Evolutionary conservation across 2,888 invertebrate species (phyloP), one percentile per base, ranked within the genome.

Genomic region (Tetrapedia diversipes): DNA sequence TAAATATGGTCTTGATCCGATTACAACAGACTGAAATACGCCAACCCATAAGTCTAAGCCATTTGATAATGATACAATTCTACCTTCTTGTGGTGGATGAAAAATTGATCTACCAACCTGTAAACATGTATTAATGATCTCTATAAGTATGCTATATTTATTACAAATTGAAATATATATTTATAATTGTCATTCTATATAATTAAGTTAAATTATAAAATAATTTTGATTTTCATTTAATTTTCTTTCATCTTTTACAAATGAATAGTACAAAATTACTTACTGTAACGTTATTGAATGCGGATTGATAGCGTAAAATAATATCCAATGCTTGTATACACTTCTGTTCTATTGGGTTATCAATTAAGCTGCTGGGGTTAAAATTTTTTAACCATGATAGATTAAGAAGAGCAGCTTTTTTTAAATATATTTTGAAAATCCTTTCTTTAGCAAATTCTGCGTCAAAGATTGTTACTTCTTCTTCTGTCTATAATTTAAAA

Each of bases 11-110:
- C 94, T 95, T 94, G 97, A 96, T 14, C 98, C 98, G 64, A 98
- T 95, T 79, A 98, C 94, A 0, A 98, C 97, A 10, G 97, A 96
- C 92, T 98, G 98, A 92, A 97, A 99, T 88, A 98, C 94, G 6
- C 99, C 99, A 73, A 96, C 95, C 96, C 98, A 98, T 89, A 98
- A 95, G 90, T 98, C 97, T 86, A 97, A 93, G 0, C 98, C 98
- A 57, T 95, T 95, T 0, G 96, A 95, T 11, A 99, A 93, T 88
- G 93, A 93, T 80, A 93, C 92, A 54, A 93, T 94, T 1, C 84
- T 84, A 0, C 70, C 65, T 10, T 47, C 45, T 56, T 24, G 10
- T 10, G 77, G 77, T 2, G 10, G 14, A 1, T 2, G 19, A 27
- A 96, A 98, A 89, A 96, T 97, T 16, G 97, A 97, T 11, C 97